Evolutionary conservation across 37 sponge, comb jelly and placozoan species (phyloP).

Genomic region (Hormiphora californensis): DNA sequence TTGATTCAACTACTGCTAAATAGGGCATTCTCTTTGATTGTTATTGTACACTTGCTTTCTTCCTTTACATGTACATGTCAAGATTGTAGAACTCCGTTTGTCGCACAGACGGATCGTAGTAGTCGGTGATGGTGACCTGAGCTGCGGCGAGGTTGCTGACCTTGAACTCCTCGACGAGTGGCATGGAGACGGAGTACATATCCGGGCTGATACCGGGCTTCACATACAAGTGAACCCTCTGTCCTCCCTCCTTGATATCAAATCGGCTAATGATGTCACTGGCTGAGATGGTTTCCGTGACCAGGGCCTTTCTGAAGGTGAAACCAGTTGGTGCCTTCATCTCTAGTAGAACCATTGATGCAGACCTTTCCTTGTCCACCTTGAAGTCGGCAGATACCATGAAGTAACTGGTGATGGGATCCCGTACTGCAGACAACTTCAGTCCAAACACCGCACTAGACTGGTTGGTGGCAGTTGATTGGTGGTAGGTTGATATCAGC

Average conservation of each 20-base stretch:
- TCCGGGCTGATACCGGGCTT: not conserved
- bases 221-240: not conserved
- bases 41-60: no score
- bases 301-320: not conserved
- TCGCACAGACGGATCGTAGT: not conserved
- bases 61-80: no score
- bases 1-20: no score
- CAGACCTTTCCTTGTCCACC: not conserved
- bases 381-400: not conserved
- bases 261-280: not conserved
- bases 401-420: not conserved
- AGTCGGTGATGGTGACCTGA: not conserved
- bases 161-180: not conserved
- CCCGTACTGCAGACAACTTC: not conserved
- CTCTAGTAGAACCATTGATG: slow-evolving; percentile 9
- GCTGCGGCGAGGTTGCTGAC: not conserved
- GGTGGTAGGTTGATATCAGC: slow-evolving; percentile 41
- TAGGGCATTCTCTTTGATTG: no score
- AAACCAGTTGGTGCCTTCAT: not conserved
- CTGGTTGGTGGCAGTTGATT: not conserved
- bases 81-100: not conserved
- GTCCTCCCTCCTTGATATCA: slow-evolving; percentile 38
- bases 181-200: not conserved
- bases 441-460: not conserved
- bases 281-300: not conserved